A percentile compares a stretch with the other conserved stretches of the same genome.
phyloP scores from a whole-genome alignment of 2,797 vertebrate species.

The Myripristis jacobus region DNA sequence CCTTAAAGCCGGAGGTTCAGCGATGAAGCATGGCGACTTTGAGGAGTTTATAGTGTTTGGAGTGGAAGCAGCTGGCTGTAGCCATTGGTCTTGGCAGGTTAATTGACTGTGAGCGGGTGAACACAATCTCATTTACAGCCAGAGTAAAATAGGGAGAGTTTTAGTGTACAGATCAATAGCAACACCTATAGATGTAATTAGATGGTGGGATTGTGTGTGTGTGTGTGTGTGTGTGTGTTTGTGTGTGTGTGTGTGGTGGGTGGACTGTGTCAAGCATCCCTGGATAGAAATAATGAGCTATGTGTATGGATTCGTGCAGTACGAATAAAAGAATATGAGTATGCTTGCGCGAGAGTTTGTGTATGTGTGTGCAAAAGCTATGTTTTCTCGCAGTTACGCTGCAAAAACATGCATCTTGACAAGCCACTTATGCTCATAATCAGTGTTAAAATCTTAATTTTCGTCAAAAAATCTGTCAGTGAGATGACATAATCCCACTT shows the following conservation, averaged over 20 bases:
- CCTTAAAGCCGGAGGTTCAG: background rate
- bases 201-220: slow-evolving; percentile 3
- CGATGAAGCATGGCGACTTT: background rate
- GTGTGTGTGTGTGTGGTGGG: background rate
- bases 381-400: no score
- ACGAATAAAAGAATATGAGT: background rate
- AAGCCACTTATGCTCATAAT: no score
- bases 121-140: slow-evolving; percentile 26
- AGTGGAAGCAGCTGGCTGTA: slow-evolving; percentile 5
- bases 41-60: slow-evolving; percentile 1
- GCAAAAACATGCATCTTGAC: no score
- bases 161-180: slow-evolving; percentile 30
- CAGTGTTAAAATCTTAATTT: no score
- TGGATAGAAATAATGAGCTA: background rate
- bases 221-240: background rate
- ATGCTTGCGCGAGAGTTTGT: background rate
- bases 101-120: slow-evolving; percentile 18
- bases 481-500: no score
- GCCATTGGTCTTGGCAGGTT: slow-evolving; percentile 2
- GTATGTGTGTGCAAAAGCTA: background rate
- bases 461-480: no score
- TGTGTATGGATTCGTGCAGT: background rate
- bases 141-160: background rate
- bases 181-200: slow-evolving; percentile 31
- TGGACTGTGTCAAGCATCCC: background rate